Evolutionary conservation across 2,797 vertebrate species (phyloP).

Genomic region (Epinephelus malabaricus): DNA sequence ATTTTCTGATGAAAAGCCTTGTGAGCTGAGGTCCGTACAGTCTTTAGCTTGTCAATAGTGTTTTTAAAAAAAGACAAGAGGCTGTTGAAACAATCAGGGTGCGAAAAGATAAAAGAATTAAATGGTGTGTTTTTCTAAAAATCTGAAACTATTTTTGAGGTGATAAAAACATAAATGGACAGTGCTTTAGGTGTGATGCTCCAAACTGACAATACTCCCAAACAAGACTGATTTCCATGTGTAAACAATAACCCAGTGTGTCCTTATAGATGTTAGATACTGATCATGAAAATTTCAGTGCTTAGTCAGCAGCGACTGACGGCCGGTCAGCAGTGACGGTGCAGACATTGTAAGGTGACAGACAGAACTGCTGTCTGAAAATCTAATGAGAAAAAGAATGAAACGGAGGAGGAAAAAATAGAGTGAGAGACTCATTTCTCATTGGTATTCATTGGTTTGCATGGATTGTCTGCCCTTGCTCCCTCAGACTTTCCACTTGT

Average conservation of each 20-base stretch:
- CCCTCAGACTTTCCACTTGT: conserved; percentile 45
- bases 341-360: conserved; percentile 18
- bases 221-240: neutral
- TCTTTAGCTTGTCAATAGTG: neutral
- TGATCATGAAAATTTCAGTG: conserved; percentile 30
- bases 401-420: conserved; percentile 33
- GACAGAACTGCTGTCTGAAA: conserved; percentile 46
- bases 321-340: neutral
- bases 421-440: conserved; percentile 45
- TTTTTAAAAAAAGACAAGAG: neutral
- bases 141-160: neutral
- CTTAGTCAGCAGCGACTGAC: conserved; percentile 31
- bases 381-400: conserved; percentile 47
- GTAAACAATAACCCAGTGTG: conserved; percentile 16
- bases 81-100: neutral
- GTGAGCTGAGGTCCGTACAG: neutral
- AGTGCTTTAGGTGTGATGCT: neutral
- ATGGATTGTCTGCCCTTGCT: conserved; percentile 43
- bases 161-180: neutral
- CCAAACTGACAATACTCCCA: neutral
- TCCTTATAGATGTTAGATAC: neutral
- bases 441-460: conserved; percentile 76
- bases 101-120: neutral
- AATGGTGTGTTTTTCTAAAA: neutral
- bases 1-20: neutral